Conservation (phyloP, 1,140 invertebrate species). For the Nilaparvata lugens region DNA sequence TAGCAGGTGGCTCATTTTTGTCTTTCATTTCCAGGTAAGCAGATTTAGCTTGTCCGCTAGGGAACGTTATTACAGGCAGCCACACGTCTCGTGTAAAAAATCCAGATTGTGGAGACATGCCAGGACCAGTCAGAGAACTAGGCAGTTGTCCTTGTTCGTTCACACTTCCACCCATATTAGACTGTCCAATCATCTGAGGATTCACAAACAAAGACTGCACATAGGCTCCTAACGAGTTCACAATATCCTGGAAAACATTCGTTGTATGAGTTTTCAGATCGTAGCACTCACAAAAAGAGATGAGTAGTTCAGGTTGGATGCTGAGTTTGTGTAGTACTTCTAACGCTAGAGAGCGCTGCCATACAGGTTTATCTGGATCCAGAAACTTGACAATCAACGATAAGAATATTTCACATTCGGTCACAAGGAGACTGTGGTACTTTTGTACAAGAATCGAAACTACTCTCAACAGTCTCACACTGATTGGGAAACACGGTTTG, state of each 20-base stretch:
- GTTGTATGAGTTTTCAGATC: slow-evolving; percentile 89
- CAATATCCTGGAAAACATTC: slow-evolving; percentile 90
- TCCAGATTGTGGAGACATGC: slow-evolving; percentile 77
- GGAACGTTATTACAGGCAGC: slow-evolving; percentile 76
- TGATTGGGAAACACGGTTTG: slow-evolving; percentile 94
- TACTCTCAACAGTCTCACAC: slow-evolving; percentile 85
- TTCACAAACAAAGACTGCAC: slow-evolving; percentile 88
- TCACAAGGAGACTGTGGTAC: slow-evolving; percentile 88
- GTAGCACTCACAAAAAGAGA: slow-evolving; percentile 88
- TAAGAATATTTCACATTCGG: slow-evolving; percentile 97
- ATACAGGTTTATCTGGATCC: slow-evolving; percentile 90
- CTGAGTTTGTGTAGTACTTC: slow-evolving; percentile 94
- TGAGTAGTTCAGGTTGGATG: slow-evolving; percentile 76
- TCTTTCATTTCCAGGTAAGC: slow-evolving; percentile 90
- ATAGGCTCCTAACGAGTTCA: slow-evolving; percentile 88
- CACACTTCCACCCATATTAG: slow-evolving; percentile 32
- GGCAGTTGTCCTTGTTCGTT: slow-evolving; percentile 54
- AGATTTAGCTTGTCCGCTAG: slow-evolving; percentile 76
- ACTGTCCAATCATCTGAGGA: slow-evolving; percentile 42
- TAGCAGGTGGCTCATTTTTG: slow-evolving; percentile 82
- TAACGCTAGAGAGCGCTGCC: slow-evolving; percentile 89
- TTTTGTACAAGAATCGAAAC: slow-evolving; percentile 89
- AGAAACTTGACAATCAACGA: slow-evolving; percentile 95
- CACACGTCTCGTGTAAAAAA: slow-evolving; percentile 89
- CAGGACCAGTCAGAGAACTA: slow-evolving; percentile 55